Percentiles rank a stretch among this genome's conserved stretches.
Evolutionary conservation across 2,888 invertebrate genomes (phyloP).

Genomic region (Nudaria mundana): DNA sequence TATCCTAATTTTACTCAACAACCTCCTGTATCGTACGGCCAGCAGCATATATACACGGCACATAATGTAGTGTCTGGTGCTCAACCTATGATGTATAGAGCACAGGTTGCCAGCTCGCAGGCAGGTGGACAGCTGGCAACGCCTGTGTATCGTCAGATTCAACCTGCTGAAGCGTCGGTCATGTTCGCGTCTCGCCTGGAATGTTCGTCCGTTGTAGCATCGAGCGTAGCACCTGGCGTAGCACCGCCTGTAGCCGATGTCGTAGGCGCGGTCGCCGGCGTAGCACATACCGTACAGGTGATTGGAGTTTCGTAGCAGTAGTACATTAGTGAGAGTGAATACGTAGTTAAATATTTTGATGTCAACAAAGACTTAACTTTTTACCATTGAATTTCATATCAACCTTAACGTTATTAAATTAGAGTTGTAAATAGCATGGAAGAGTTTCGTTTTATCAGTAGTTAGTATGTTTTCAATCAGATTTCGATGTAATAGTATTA

Average conservation of each 20-base stretch:
- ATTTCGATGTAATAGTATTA: no score
- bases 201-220: slow-evolving; percentile 37
- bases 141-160: slow-evolving; percentile 8
- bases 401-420: no score
- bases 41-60: slow-evolving; percentile 43
- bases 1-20: slow-evolving; percentile 26
- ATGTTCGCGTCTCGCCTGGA: slow-evolving; percentile 55
- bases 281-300: slow-evolving; percentile 47
- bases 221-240: slow-evolving; percentile 21
- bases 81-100: slow-evolving; percentile 57
- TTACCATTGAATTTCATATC: no score
- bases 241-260: slow-evolving; percentile 18
- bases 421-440: no score
- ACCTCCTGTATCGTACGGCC: slow-evolving; percentile 42
- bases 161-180: slow-evolving; percentile 25
- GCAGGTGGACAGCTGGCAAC: slow-evolving; percentile 36
- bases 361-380: no score
- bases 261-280: slow-evolving; percentile 18
- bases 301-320: slow-evolving; percentile 32
- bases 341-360: no score
- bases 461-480: no score
- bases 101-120: slow-evolving; percentile 46
- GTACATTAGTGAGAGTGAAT: no score
- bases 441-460: no score
- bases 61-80: slow-evolving; percentile 48